Evolutionary conservation across 1,140 invertebrate genomes (phyloP).

Genomic region (Eufriesea mexicana): DNA sequence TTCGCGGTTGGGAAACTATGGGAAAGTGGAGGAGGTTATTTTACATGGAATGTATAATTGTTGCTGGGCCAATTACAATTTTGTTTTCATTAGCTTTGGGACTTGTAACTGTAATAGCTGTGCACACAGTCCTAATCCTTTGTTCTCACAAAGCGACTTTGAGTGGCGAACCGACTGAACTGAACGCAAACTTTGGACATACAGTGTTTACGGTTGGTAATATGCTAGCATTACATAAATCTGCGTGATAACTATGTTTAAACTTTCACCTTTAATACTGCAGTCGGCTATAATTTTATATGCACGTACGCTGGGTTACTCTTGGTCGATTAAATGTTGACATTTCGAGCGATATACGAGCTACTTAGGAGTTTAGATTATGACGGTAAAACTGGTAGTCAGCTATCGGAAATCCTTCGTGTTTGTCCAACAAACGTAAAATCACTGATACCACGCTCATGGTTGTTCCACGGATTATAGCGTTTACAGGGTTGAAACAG

Average conservation of each 20-base stretch:
- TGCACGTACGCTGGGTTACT: neutral
- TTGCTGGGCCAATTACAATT: slow-evolving; percentile 37
- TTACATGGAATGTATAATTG: slow-evolving; percentile 32
- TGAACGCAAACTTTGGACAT: slow-evolving; percentile 34
- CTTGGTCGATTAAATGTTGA: neutral
- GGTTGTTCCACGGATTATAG: neutral
- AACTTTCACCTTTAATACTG: slow-evolving; percentile 16
- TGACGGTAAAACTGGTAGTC: neutral
- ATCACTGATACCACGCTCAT: neutral
- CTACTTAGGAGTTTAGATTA: neutral
- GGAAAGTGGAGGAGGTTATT: slow-evolving; percentile 4
- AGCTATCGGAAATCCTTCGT: neutral
- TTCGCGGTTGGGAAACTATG: slow-evolving; percentile 8
- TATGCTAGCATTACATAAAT: slow-evolving; percentile 44
- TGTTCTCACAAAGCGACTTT: slow-evolving; percentile 45
- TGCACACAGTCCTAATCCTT: slow-evolving; percentile 42
- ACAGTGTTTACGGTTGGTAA: slow-evolving; percentile 24
- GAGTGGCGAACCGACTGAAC: slow-evolving; percentile 42
- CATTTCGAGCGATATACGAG: neutral
- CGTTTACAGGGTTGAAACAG: neutral
- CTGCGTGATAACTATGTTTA: slow-evolving; percentile 6
- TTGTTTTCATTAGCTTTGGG: slow-evolving; percentile 43
- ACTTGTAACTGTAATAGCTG: slow-evolving; percentile 36
- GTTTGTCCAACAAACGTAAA: neutral
- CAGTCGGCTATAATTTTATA: neutral